phyloP scores from a whole-genome alignment of 1,140 invertebrate genomes.

The Heliconius nattereri region DNA sequence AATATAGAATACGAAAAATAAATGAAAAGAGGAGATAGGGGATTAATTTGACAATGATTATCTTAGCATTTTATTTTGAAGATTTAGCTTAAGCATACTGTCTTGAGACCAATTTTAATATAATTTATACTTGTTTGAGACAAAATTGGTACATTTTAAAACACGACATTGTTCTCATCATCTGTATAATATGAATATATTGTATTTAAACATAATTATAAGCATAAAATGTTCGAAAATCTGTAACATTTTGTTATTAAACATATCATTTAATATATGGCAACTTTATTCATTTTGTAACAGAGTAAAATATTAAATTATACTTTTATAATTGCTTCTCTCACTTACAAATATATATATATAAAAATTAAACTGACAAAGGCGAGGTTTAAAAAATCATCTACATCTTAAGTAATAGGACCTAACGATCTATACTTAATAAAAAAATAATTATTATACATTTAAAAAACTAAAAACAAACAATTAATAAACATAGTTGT shows the following conservation, averaged over 20 bases:
- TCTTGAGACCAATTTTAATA: background rate
- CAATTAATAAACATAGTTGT: background rate
- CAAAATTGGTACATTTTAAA: background rate
- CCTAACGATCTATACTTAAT: background rate
- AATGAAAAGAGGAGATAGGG: background rate
- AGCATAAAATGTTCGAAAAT: background rate
- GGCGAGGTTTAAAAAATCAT: background rate
- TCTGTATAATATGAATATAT: background rate
- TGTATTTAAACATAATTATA: background rate
- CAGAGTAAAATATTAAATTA: background rate
- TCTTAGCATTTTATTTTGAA: background rate
- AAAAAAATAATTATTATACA: background rate
- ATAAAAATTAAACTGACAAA: background rate
- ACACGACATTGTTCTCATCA: too few relatives aligned
- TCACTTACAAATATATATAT: background rate
- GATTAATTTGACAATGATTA: background rate
- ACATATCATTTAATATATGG: background rate
- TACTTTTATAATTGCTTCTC: background rate
- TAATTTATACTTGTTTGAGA: background rate
- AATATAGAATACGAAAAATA: too few relatives aligned
- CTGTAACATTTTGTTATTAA: background rate
- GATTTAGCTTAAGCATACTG: background rate
- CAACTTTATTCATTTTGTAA: background rate
- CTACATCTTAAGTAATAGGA: background rate
- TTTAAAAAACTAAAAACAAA: background rate